Conservation (phyloP, 2,888 invertebrate genomes). For the Eilema caniola region DNA sequence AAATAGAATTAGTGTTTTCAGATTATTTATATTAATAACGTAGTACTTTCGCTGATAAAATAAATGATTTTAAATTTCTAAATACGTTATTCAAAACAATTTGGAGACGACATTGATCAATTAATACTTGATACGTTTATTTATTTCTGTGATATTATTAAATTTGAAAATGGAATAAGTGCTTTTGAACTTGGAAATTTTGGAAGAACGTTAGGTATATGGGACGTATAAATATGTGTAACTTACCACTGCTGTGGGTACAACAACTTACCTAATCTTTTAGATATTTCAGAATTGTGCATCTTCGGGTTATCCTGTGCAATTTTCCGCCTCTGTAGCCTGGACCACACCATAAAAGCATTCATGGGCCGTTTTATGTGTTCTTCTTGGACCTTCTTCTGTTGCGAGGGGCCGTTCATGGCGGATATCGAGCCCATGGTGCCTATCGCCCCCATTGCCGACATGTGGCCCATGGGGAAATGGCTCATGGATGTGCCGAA, state of each 20-base stretch:
- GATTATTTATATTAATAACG: no score
- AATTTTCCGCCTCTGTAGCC: constrained; percentile 96
- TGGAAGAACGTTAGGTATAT: no score
- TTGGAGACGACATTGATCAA: not conserved
- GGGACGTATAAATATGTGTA: no score
- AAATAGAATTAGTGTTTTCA: no score
- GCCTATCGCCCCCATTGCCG: constrained; percentile 86
- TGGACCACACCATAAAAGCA: constrained; percentile 99
- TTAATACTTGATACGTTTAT: not conserved
- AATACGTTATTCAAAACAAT: not conserved
- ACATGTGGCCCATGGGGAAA: constrained; percentile 85
- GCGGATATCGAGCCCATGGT: constrained; percentile 85
- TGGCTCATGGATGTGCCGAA: constrained; percentile 89
- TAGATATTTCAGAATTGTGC: constrained; percentile 99
- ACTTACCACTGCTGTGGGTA: no score
- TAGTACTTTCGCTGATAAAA: no score
- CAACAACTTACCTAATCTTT: constrained; percentile 92
- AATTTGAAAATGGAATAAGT: no score
- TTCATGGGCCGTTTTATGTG: constrained; percentile 99
- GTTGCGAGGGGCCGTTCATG: constrained; percentile 85
- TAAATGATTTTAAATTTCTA: not conserved
- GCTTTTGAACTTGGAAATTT: no score
- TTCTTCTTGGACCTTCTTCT: constrained; percentile 90
- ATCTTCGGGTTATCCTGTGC: constrained; percentile 99
- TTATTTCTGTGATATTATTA: no score